Evolutionary conservation across 2,888 invertebrate species (phyloP), one percentile per base, ranked within the genome.

Genomic region (Eremobia ochroleuca): DNA sequence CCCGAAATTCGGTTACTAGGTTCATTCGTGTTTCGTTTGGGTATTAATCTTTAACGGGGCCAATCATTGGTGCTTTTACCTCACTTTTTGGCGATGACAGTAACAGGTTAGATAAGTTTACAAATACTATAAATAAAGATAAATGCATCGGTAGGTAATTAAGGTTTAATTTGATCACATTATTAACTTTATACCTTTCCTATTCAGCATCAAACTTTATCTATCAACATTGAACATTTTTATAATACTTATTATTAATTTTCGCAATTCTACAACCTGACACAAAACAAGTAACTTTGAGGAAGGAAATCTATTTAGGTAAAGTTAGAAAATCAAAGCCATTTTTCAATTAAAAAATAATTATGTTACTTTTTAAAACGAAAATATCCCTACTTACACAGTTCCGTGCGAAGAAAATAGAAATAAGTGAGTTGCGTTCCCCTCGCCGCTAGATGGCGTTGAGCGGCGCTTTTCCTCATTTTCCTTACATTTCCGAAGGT

Each of bases 1-100:
- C 92, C 94, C 96, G 94, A 96, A 97, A 96, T 96, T 97, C 96
- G 97, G 96, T 97, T 96, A 97, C 93, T 96, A 90, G 96, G 95
- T 95, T 94, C 90, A 90, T 90, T 93, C 91, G 91, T 90, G 92
- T 88, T 91, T 84, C 91, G 87, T 91, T 92, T 88, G 85, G 68
- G 88, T 90, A 89, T 88, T 89, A 87, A 90, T 90, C 85, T 87
- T 88, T 83, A 87, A 90, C 87, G 87, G 68, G 87, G 90, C 86
- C 92, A 82, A 91, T 92, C 87, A 92, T 91, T 83, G 90, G 87
- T 67, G 64, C 73, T 74, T 84, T 87, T 85, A 91, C 91, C 91
- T 84, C 68, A 85, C 76, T 84, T 81, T 70, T 77, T 75, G 79
- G 70, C 70, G 46, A 83, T 82, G 55, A 76, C 70, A 67, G 62